These are phyloP conservation scores for Dynastes maya DNA, from an alignment of 2,888 invertebrate species.

Conservation along the genomic window DNA sequence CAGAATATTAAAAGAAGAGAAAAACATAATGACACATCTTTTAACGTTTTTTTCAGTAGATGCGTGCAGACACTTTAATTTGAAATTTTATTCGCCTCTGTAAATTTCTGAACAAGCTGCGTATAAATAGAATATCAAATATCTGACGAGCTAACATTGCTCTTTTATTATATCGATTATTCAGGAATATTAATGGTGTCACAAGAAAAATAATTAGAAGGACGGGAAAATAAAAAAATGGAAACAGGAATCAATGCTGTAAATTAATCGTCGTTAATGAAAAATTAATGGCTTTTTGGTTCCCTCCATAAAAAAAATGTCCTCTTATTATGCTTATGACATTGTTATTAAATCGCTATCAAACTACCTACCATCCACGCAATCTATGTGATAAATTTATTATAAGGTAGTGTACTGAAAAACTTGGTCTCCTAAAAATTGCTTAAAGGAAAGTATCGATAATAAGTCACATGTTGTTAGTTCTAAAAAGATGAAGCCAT, in stretches of 20 bases:
- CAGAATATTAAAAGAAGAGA: not conserved
- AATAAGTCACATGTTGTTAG: too few relatives aligned
- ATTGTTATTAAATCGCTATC: too few relatives aligned
- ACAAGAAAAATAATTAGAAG: not conserved
- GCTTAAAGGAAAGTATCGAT: too few relatives aligned
- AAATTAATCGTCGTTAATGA: not conserved
- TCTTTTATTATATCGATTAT: not conserved
- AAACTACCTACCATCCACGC: too few relatives aligned
- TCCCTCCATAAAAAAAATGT: too few relatives aligned
- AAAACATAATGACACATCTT: constrained; percentile 7
- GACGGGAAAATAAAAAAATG: not conserved
- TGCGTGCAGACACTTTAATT: constrained; percentile 8
- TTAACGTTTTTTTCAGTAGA: not conserved
- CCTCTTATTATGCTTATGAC: too few relatives aligned
- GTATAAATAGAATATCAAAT: constrained; percentile 13
- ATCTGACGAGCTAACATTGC: not conserved
- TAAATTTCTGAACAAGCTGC: constrained; percentile 14
- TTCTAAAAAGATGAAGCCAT: too few relatives aligned
- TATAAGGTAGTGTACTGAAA: too few relatives aligned
- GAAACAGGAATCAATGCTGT: not conserved
- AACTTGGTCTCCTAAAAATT: too few relatives aligned
- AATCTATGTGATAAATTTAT: too few relatives aligned
- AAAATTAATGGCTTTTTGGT: not conserved
- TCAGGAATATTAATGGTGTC: constrained; percentile 1
- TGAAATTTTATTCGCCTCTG: constrained; percentile 10